These are phyloP conservation scores for Gryllus bimaculatus DNA, from an alignment of 1,140 invertebrate species.

Conservation along the genomic window DNA sequence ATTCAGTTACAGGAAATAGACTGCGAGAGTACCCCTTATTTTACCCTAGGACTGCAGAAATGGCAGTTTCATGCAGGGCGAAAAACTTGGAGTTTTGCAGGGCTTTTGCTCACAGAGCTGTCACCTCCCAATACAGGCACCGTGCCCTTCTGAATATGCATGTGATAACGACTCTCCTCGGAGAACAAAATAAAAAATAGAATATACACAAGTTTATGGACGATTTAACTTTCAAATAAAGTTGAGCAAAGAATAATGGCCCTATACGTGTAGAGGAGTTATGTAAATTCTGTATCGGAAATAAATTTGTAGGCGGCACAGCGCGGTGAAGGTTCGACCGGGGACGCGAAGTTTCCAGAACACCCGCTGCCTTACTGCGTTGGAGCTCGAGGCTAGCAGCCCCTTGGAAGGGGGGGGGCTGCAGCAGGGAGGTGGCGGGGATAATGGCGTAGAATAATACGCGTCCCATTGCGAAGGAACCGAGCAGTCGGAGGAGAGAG, in stretches of 20 bases:
- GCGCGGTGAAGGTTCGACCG: neutral
- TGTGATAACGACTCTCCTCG: neutral
- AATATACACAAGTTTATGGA: conserved; percentile 1
- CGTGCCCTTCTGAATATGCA: neutral
- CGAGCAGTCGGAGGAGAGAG: neutral
- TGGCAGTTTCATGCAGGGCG: too few relatives aligned
- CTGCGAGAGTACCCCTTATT: neutral
- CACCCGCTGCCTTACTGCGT: neutral
- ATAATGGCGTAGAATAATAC: neutral
- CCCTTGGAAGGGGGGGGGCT: too few relatives aligned
- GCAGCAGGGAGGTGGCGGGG: neutral
- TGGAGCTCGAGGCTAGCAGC: neutral
- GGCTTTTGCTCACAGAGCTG: neutral
- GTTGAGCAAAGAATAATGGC: conserved; percentile 4
- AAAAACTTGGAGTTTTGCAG: neutral
- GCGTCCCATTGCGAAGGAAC: neutral
- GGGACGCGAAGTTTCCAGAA: neutral
- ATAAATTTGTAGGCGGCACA: neutral
- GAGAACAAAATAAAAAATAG: neutral
- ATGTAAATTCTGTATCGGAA: conserved; percentile 1
- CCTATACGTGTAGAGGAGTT: conserved; percentile 1
- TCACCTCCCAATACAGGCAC: neutral
- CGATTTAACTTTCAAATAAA: conserved; percentile 6
- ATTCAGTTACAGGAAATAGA: neutral
- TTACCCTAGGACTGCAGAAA: too few relatives aligned